Conservation (phyloP, 64 coral and sea anemone genomes). For the Montipora foliosa region DNA sequence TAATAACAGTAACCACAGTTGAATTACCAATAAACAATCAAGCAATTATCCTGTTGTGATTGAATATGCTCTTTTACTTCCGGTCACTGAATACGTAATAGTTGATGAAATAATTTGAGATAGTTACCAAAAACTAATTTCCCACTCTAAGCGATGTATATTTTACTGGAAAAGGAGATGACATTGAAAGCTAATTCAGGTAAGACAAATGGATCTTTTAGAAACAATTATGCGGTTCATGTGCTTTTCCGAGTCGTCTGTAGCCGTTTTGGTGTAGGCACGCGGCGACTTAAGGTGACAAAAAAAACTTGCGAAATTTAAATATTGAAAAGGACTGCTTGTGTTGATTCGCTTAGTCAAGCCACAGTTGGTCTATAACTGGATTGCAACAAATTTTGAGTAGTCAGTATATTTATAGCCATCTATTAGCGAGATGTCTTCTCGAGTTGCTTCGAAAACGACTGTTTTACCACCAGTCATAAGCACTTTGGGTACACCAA, state of each 20-base stretch:
- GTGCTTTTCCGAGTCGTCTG: slow-evolving; percentile 12
- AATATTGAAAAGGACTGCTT: slow-evolving; percentile 18
- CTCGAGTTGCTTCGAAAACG: slow-evolving; percentile 34
- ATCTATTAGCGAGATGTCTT: slow-evolving; percentile 32
- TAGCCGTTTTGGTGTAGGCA: slow-evolving; percentile 3
- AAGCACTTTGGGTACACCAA: slow-evolving; percentile 23
- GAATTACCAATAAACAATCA: background rate
- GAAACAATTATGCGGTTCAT: background rate
- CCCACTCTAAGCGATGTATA: slow-evolving; percentile 8
- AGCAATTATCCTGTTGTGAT: background rate
- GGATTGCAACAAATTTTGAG: slow-evolving; percentile 30
- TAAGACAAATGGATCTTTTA: slow-evolving; percentile 16
- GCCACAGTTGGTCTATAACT: slow-evolving; percentile 32
- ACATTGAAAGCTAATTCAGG: slow-evolving; percentile 11
- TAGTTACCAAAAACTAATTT: slow-evolving; percentile 8
- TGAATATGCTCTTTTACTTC: background rate
- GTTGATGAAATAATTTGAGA: background rate
- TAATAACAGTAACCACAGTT: slow-evolving; percentile 1
- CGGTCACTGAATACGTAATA: background rate
- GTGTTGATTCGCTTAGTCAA: slow-evolving; percentile 26
- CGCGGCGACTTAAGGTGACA: slow-evolving; percentile 25
- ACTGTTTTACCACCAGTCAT: slow-evolving; percentile 49
- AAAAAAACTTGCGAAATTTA: slow-evolving; percentile 39
- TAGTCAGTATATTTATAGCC: slow-evolving; percentile 13
- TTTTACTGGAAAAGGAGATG: slow-evolving; percentile 7